Evolutionary conservation across 2,888 invertebrate species (phyloP), one percentile per base, ranked within the genome.

Genomic region (Ligdia adustata): DNA sequence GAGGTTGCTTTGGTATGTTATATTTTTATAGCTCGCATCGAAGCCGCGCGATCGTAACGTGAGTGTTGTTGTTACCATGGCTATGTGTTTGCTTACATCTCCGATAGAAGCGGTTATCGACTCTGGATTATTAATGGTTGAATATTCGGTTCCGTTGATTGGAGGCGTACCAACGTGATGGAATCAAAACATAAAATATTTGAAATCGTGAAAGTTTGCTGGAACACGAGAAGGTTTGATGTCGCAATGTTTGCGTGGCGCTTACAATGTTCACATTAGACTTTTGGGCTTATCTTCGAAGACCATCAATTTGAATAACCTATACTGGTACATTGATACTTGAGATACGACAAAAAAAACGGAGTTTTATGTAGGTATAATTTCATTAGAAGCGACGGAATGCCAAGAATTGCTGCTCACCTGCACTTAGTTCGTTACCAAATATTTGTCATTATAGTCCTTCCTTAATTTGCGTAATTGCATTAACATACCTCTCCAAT

Each of bases 101-200:
- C 52, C 62, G 62, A 62, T 67, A 64, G 61, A 65, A 67, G 64
- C 55, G 48, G 49, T 41, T 50, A 60, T 57, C 40, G 56, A 57
- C 55, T 55, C 27, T 51, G 51, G 64, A 64, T 64, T 65, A 64
- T 66, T 64, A 62, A 62, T 60, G 55, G 54, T 51, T 37, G 14
- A 33, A 62, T 52, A 53, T 53, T 60, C 35, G 20, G 54, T 42
- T 42, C 38, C 52, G 42, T 64, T 69, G 60, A 67, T 69, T 70
- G 57, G 59, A 66, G 54, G 58, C 55, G 55, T 62, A 51, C 38
- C 48, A 35, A 47, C 38, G 16, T 50, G 18, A 49, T 54, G 41
- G 53, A 32, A 56, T 63, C 38, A 52, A 42, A 20, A 42, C 32
- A 49, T 41, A 52, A 43, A 52, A 56, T 45, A 35, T 56, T 53